Base-by-base conservation (phyloP, 2,113 vertebrate species). In the Heliornis fulica region DNA sequence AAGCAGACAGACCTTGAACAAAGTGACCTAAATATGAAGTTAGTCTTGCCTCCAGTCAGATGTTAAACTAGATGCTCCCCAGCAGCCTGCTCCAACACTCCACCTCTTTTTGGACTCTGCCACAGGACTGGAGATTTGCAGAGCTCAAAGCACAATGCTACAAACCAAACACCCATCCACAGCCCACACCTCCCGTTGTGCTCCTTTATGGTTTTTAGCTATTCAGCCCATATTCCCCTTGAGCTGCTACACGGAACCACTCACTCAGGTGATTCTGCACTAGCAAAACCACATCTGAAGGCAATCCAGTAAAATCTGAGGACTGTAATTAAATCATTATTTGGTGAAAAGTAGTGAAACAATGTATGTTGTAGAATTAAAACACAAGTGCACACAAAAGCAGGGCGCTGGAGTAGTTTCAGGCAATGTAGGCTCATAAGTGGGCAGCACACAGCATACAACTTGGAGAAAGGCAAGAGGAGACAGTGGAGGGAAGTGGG, bases 21-120 rank as follows among this genome's bases (percentile, higher is more conserved):
- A 93, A 59, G 23, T 83, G 64, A 93, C 64, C 93, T 93, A 83
- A 89, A 93, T 96, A 26, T 87, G 50, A 93, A 90, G 72, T 16
- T 43, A 60, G 46, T 36, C 74, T 76, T 86, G 60, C 57, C 72
- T 77, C 16, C 1, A 83, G 83, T 14, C 36, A 77, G 34, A 51
- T 74, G n/a, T n/a, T 74, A 68, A 56, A 93, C 63, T 63, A 90
- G 46, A 46, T 86, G 76, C 22, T 83, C 43, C 70, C 25, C 54
- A 54, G 29, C 41, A 87, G 59, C 8, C 71, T 81, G 76, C 45
- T 90, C 72, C 38, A 89, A 78, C n/a, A n/a, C 3, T 6, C 15
- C 20, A 63, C 0, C 45, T 74, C 41, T 80, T 50, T 57, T 45
- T 59, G 36, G 45, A 61, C 74, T 50, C 40, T 0, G 0, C 38